phyloP scores from a whole-genome alignment of 2,888 invertebrate species.

The Tricholauxania praeusta region DNA sequence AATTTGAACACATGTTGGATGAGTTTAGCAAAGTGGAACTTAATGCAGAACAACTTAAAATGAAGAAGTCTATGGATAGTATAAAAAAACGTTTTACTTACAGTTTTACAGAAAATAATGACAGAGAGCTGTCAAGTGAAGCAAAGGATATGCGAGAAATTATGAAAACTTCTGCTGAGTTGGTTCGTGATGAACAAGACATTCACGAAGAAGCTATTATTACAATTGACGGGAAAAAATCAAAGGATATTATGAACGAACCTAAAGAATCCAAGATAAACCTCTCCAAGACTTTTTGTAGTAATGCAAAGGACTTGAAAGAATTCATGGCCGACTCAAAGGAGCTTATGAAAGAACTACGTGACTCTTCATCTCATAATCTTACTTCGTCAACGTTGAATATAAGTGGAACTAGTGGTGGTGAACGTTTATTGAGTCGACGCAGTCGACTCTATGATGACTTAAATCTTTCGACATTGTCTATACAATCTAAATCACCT shows the following conservation, averaged over 20 bases:
- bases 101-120: slow-evolving; percentile 36
- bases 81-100: slow-evolving; percentile 64
- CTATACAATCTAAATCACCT: slow-evolving; percentile 39
- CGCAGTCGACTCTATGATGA: slow-evolving; percentile 67
- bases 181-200: slow-evolving; percentile 40
- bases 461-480: slow-evolving; percentile 59
- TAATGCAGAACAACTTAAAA: slow-evolving; percentile 63
- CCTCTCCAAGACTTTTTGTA: not conserved
- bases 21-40: slow-evolving; percentile 60
- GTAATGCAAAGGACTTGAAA: not conserved
- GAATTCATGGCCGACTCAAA: slow-evolving; percentile 28
- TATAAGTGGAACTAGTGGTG: slow-evolving; percentile 46
- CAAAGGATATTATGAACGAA: slow-evolving; percentile 26
- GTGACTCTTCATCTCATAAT: slow-evolving; percentile 42
- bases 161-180: slow-evolving; percentile 41
- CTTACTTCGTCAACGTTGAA: slow-evolving; percentile 41
- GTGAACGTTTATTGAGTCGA: slow-evolving; percentile 64
- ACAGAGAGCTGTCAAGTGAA: slow-evolving; percentile 47
- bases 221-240: slow-evolving; percentile 39
- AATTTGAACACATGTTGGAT: slow-evolving; percentile 65
- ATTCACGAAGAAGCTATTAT: slow-evolving; percentile 39
- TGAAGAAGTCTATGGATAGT: slow-evolving; percentile 65
- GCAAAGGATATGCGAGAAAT: slow-evolving; percentile 48
- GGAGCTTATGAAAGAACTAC: slow-evolving; percentile 39
- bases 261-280: not conserved